Evolutionary conservation across 2,797 vertebrate species (phyloP), one percentile per base, ranked within the genome.

Genomic region (Darevskia nairensis): DNA sequence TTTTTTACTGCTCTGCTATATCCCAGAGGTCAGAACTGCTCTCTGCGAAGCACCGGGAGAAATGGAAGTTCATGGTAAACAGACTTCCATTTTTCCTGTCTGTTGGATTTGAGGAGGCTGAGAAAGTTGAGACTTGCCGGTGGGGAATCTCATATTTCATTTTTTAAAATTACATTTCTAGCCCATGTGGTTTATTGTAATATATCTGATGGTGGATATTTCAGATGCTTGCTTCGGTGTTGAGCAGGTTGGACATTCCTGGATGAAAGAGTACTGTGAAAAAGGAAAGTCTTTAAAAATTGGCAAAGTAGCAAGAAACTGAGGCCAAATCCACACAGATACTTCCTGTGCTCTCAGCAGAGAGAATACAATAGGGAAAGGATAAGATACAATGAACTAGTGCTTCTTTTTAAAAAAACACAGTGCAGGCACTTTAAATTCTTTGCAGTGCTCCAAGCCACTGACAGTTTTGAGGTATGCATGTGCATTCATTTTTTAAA

Each of bases 371-470:
- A 41, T 64, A 2, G 3, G 17, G 4, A 27, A 80, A 8, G 41
- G 10, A 19, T 23, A 66, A 23, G 10, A 64, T n/a, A n/a, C 7
- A 86, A 8, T 75, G 11, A 25, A 39, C 23, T 9, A 25, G 11
- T 74, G 11, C 27, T 29, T 55, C 50, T 55, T 55, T 35, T 21
- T 32, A 44, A 23, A 39, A 23, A 39, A 82, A 29, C 19, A 17
- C 3, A 72, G 15, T 61, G 15, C 68, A 25, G 8, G 25, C 76
- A 80, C 1, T 10, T 55, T 41, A 46, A 8, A 68, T 78, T 46
- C 80, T 44, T 21, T 41, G 32, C 27, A 75, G 0, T 0, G 29
- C 69, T 25, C 41, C 0, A 32, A 21, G 39, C 8, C 84, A 39
- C 82, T 41, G 79, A 35, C 66, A 71, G 21, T 23, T 77, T 29